Evolutionary conservation across 2,797 vertebrate genomes (phyloP).

Genomic region (Arnoldichthys spilopterus): DNA sequence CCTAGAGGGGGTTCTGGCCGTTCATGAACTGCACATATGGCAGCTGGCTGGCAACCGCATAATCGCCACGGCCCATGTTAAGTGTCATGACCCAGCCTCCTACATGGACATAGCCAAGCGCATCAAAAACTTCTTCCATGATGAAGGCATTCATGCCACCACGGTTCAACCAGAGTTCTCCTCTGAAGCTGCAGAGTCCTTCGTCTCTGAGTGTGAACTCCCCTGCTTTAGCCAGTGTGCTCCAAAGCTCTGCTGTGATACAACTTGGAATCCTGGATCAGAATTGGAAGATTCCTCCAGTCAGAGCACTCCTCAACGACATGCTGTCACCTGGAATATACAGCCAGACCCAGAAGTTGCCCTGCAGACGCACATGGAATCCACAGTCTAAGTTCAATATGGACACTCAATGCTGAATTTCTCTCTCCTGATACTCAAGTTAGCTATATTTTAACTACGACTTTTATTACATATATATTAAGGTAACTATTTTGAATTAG

Average conservation of each 20-base stretch:
- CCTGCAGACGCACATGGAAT: slow-evolving; percentile 49
- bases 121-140: slow-evolving; percentile 86
- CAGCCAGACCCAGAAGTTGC: slow-evolving; percentile 11
- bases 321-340: slow-evolving; percentile 34
- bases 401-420: not conserved
- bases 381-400: slow-evolving; percentile 45
- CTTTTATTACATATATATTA: not conserved
- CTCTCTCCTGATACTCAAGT: not conserved
- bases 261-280: slow-evolving; percentile 59
- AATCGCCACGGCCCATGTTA: slow-evolving; percentile 89
- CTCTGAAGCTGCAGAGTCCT: slow-evolving; percentile 74
- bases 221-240: slow-evolving; percentile 87
- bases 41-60: slow-evolving; percentile 87
- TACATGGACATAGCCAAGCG: slow-evolving; percentile 89
- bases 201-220: slow-evolving; percentile 76
- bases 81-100: slow-evolving; percentile 83
- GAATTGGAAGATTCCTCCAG: slow-evolving; percentile 5
- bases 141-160: slow-evolving; percentile 87
- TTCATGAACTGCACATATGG: slow-evolving; percentile 88
- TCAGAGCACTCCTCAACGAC: slow-evolving; percentile 9
- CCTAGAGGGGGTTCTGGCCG: slow-evolving; percentile 84
- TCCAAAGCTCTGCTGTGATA: slow-evolving; percentile 84
- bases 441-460: not conserved
- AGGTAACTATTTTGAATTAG: slow-evolving; percentile 13
- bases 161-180: slow-evolving; percentile 89